These are phyloP conservation scores for Hozukius guyotensis DNA, from an alignment of 2,797 vertebrate genomes.

Conservation along the genomic window DNA sequence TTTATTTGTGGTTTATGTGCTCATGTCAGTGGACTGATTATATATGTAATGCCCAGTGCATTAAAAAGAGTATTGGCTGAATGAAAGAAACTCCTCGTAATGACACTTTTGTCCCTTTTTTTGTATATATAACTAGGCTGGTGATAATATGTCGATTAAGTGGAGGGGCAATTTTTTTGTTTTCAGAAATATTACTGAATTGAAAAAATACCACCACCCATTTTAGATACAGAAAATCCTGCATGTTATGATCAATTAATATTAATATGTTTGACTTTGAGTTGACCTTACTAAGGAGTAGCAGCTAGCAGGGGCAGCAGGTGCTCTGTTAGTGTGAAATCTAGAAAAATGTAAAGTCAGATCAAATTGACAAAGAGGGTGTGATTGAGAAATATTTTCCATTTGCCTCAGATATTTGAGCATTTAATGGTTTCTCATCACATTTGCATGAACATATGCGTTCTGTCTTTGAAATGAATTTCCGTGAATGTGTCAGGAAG, in stretches of 20 bases:
- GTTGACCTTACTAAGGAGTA: conserved; percentile 14
- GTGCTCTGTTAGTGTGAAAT: conserved; percentile 33
- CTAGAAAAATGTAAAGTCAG: conserved; percentile 18
- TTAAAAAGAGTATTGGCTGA: conserved; percentile 30
- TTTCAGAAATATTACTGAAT: not conserved
- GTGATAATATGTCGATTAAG: not conserved
- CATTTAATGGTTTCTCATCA: conserved; percentile 77
- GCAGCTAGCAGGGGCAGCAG: conserved; percentile 6
- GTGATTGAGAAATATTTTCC: conserved; percentile 54
- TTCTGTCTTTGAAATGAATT: conserved; percentile 81
- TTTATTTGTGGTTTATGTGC: conserved; percentile 71
- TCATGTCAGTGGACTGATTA: conserved; percentile 62
- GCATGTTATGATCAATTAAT: conserved; percentile 43
- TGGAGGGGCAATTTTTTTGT: not conserved
- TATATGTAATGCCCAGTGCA: conserved; percentile 46
- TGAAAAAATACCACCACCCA: not conserved
- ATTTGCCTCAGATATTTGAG: conserved; percentile 69
- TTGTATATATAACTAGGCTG: conserved; percentile 5
- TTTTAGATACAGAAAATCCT: conserved; percentile 28
- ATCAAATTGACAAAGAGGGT: conserved; percentile 42
- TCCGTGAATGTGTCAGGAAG: conserved; percentile 79
- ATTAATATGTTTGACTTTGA: conserved; percentile 33
- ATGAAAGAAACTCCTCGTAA: conserved; percentile 39
- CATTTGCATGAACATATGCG: conserved; percentile 84
- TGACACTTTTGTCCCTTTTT: conserved; percentile 43